phyloP scores from a whole-genome alignment of 2,797 vertebrate species.

The Diplodus puntazzo region DNA sequence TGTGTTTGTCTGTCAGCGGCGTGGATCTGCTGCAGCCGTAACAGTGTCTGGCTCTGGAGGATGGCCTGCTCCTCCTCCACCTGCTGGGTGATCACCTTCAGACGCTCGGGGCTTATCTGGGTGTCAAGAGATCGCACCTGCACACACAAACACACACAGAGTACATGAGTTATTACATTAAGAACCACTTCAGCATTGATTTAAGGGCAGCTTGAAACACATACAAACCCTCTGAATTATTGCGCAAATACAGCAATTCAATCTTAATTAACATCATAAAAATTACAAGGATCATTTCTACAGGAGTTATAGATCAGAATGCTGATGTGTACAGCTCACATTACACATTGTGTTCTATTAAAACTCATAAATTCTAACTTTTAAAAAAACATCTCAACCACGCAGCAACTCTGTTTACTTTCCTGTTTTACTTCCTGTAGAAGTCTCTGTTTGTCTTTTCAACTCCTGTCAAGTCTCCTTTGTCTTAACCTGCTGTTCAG shows the following conservation, averaged over 20 bases:
- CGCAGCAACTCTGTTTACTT: not conserved
- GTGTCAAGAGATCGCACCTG: slow-evolving; percentile 94
- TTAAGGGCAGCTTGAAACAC: not conserved
- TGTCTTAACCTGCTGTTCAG: slow-evolving; percentile 54
- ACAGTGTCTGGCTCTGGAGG: slow-evolving; percentile 89
- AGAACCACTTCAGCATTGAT: not conserved
- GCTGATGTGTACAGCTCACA: not conserved
- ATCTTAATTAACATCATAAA: not conserved
- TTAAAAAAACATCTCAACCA: not conserved
- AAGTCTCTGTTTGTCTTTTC: slow-evolving; percentile 20
- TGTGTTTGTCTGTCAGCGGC: slow-evolving; percentile 87
- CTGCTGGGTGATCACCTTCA: slow-evolving; percentile 98
- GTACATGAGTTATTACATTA: not conserved
- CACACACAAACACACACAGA: not conserved
- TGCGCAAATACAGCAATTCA: not conserved
- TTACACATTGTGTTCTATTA: not conserved
- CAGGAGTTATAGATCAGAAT: not conserved
- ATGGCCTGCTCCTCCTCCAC: slow-evolving; percentile 95
- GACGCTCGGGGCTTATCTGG: slow-evolving; percentile 96
- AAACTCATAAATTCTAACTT: not conserved
- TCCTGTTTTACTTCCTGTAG: slow-evolving; percentile 12
- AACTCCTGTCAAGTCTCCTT: not conserved
- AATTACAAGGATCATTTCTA: not conserved
- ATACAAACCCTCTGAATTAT: not conserved
- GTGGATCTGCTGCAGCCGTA: slow-evolving; percentile 89